Percentiles rank a stretch among this genome's conserved stretches.
Evolutionary conservation across 2,797 vertebrate species (phyloP).

Genomic region (Pangasius mekongensis): DNA sequence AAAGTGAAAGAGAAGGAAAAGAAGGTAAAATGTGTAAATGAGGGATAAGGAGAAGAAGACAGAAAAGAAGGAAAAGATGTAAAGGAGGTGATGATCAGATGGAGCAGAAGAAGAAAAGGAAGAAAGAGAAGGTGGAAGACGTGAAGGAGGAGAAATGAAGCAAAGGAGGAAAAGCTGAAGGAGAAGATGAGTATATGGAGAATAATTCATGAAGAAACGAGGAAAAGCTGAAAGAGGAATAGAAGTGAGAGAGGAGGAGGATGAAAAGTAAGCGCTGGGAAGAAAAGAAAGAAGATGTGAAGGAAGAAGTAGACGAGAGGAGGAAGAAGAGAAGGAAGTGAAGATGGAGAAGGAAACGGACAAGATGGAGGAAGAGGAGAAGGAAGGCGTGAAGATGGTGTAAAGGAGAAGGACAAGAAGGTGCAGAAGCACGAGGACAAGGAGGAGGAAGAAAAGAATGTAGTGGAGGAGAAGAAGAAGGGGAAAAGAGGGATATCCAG

Average conservation of each 20-base stretch:
- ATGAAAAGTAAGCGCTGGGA: too few relatives aligned
- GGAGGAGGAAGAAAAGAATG: not conserved
- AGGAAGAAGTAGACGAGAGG: not conserved
- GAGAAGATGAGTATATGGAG: not conserved
- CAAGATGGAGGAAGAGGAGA: not conserved
- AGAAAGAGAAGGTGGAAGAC: not conserved
- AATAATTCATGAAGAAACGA: not conserved
- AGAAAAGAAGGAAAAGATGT: not conserved
- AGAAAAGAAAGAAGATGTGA: too few relatives aligned
- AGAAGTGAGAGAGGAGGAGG: too few relatives aligned
- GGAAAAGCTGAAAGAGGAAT: not conserved
- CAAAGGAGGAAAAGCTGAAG: not conserved
- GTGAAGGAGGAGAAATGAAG: not conserved
- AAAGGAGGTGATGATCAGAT: not conserved
- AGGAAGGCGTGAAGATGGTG: not conserved
- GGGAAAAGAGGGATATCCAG: not conserved
- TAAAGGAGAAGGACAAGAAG: constrained; percentile 32
- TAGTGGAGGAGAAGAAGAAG: not conserved
- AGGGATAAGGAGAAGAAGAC: not conserved
- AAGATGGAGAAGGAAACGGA: not conserved
- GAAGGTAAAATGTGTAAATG: too few relatives aligned
- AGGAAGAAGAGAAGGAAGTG: not conserved
- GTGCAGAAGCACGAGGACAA: not conserved
- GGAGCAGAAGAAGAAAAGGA: not conserved
- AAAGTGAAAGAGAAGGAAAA: too few relatives aligned